Evolutionary conservation across 2,113 vertebrate genomes (phyloP).

Genomic region (Piaya cayana): DNA sequence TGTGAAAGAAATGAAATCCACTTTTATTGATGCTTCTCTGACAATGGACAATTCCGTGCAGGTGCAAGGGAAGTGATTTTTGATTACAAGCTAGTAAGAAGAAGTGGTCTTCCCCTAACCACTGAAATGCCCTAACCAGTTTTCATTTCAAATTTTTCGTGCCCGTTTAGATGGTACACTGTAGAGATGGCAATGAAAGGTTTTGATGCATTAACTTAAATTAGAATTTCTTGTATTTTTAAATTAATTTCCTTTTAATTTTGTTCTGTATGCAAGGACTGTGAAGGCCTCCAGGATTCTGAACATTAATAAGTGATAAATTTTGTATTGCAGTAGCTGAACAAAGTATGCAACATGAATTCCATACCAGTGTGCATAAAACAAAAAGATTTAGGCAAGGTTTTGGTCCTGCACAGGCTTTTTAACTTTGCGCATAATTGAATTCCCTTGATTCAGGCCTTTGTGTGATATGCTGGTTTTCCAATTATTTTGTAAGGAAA

Average conservation of each 20-base stretch:
- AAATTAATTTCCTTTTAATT: neutral
- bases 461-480: neutral
- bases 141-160: neutral
- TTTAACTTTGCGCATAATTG: neutral
- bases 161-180: neutral
- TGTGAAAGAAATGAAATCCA: neutral
- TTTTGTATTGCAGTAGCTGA: neutral
- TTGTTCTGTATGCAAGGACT: neutral
- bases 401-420: neutral
- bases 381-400: neutral
- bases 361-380: neutral
- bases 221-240: neutral
- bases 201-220: neutral
- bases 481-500: neutral
- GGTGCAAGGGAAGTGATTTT: neutral
- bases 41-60: neutral
- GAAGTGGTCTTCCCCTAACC: too few relatives aligned
- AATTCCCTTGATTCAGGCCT: neutral
- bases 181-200: neutral
- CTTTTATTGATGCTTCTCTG: neutral
- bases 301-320: neutral
- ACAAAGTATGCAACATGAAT: neutral
- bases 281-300: neutral
- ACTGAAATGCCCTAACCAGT: neutral
- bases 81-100: too few relatives aligned